A percentile compares a stretch with the other conserved stretches of the same genome.
These are phyloP conservation scores for Dione juno DNA, from an alignment of 2,888 invertebrate genomes.

Conservation along the genomic window DNA sequence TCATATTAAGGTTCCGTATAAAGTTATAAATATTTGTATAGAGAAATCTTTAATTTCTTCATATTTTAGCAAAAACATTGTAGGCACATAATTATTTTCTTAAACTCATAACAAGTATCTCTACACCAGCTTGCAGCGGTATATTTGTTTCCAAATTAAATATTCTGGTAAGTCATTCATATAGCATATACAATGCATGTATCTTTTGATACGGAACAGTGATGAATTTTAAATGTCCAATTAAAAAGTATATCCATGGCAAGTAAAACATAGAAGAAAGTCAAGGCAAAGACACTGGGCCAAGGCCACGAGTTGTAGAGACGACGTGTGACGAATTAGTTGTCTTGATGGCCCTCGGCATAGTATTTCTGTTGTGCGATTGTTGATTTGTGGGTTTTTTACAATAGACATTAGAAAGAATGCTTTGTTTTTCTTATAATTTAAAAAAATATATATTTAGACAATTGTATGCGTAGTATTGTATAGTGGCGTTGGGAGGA, in stretches of 20 bases:
- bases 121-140: neutral
- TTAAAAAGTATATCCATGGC: constrained; percentile 39
- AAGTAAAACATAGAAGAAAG: constrained; percentile 39
- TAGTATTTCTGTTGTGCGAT: constrained; percentile 24
- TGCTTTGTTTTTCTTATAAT: neutral
- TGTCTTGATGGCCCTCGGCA: constrained; percentile 42
- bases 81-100: too few species aligned
- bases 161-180: neutral
- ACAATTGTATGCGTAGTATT: too few species aligned
- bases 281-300: constrained; percentile 41
- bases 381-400: constrained; percentile 13
- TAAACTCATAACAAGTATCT: too few species aligned
- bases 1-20: too few species aligned
- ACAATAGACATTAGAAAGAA: constrained; percentile 16
- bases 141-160: constrained; percentile 7
- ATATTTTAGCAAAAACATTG: too few species aligned
- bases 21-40: too few species aligned
- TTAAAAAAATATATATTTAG: too few species aligned
- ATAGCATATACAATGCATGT: neutral
- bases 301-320: constrained; percentile 39
- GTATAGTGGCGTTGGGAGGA: too few species aligned
- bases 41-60: too few species aligned
- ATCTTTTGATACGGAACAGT: constrained; percentile 12
- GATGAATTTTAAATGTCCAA: constrained; percentile 37
- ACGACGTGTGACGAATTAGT: constrained; percentile 46